Percentiles rank a stretch among this genome's conserved stretches.
These are phyloP conservation scores for Eilema caniola DNA, from an alignment of 2,888 invertebrate species.

Conservation along the genomic window DNA sequence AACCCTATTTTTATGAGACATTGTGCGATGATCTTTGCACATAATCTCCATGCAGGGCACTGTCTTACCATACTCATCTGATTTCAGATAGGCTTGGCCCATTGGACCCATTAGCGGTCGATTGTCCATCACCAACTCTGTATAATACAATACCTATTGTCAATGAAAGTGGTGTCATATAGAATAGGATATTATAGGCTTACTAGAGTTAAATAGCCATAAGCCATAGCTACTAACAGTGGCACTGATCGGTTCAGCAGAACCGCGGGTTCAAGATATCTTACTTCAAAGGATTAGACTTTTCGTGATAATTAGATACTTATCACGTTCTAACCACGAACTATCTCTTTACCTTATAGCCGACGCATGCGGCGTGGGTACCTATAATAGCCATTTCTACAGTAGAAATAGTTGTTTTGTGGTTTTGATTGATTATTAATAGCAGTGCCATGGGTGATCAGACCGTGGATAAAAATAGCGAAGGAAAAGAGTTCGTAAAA, in stretches of 20 bases:
- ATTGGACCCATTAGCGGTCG: slow-evolving; percentile 92
- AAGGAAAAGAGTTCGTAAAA: background rate
- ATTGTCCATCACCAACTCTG: slow-evolving; percentile 91
- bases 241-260: background rate
- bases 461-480: background rate
- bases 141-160: slow-evolving; percentile 74
- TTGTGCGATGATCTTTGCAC: slow-evolving; percentile 70
- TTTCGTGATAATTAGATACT: background rate
- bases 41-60: slow-evolving; percentile 79
- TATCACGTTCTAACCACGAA: background rate
- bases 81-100: slow-evolving; percentile 94
- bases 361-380: background rate
- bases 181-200: background rate
- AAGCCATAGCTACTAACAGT: too few relatives aligned
- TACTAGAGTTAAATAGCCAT: too few relatives aligned
- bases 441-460: background rate
- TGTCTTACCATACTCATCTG: slow-evolving; percentile 93
- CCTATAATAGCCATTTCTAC: background rate
- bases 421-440: background rate
- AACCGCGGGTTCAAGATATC: background rate
- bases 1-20: slow-evolving; percentile 33
- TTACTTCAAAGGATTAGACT: background rate
- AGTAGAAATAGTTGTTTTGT: background rate
- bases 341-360: background rate
- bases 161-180: slow-evolving; percentile 18